Percentiles rank a stretch among this genome's conserved stretches.
Conservation (phyloP, 1,140 invertebrate species). For the Drosophila oshimai region DNA sequence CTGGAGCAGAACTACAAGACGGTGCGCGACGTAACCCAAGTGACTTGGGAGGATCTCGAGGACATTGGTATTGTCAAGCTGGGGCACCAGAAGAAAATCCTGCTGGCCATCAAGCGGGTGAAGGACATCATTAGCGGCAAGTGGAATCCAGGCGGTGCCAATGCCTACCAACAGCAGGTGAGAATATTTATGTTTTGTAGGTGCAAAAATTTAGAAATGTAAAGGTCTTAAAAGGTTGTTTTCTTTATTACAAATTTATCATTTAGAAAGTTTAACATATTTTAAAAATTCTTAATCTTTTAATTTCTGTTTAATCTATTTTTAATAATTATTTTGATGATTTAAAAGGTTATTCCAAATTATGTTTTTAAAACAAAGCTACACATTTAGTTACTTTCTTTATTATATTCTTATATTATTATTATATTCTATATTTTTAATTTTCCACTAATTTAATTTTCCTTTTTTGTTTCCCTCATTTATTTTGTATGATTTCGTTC, state of each 20-base stretch:
- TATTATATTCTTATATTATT: neutral
- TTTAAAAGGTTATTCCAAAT: too few relatives aligned
- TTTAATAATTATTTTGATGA: neutral
- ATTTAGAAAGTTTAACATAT: too few relatives aligned
- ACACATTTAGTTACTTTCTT: too few relatives aligned
- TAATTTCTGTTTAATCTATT: too few relatives aligned
- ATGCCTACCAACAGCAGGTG: conserved; percentile 81
- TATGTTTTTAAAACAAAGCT: neutral
- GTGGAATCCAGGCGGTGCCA: conserved; percentile 83
- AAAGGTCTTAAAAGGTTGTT: too few relatives aligned
- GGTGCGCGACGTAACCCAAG: conserved; percentile 95
- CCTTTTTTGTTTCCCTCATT: conserved; percentile 1
- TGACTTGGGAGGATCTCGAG: conserved; percentile 99
- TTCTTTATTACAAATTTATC: too few relatives aligned
- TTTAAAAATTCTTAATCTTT: too few relatives aligned
- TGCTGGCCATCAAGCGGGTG: conserved; percentile 97
- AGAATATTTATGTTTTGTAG: too few relatives aligned
- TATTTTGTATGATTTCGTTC: conserved; percentile 18
- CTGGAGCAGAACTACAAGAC: conserved; percentile 96
- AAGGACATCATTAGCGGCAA: conserved; percentile 96
- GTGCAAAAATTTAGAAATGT: too few relatives aligned
- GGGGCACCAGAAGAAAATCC: conserved; percentile 99
- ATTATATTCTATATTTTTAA: neutral
- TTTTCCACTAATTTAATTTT: conserved; percentile 3
- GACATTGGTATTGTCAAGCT: conserved; percentile 97